Evolutionary conservation across 2,888 invertebrate species (phyloP).

Genomic region (Drosophila paranaensis): DNA sequence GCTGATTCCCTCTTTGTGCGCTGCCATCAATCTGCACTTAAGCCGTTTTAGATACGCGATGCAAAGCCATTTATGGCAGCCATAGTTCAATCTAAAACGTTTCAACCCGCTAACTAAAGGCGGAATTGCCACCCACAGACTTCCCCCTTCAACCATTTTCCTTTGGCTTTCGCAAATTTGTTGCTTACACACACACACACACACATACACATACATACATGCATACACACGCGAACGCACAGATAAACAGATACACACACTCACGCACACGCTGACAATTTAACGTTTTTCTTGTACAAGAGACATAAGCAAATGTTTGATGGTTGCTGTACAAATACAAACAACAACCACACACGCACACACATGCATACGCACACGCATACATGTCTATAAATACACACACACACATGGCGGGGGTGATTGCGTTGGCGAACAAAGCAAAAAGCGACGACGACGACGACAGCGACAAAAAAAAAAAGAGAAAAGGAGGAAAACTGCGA

Average conservation of each 20-base stretch:
- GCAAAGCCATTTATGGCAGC: constrained; percentile 72
- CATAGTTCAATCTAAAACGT: constrained; percentile 74
- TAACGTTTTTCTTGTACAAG: constrained; percentile 52
- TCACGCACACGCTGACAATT: constrained; percentile 48
- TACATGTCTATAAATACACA: constrained; percentile 14
- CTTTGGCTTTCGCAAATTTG: constrained; percentile 71
- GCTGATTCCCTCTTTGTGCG: constrained; percentile 36
- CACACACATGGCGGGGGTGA: constrained; percentile 56
- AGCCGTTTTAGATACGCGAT: constrained; percentile 71
- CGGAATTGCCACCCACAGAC: constrained; percentile 63
- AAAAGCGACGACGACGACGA: constrained; percentile 46
- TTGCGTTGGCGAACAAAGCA: constrained; percentile 73
- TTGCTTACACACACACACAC: constrained; percentile 37
- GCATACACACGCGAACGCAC: not conserved
- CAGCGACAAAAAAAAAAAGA: constrained; percentile 7
- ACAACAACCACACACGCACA: constrained; percentile 60
- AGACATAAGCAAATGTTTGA: constrained; percentile 78
- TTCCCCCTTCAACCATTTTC: constrained; percentile 68
- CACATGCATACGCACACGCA: constrained; percentile 8
- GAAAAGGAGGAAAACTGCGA: constrained; percentile 57
- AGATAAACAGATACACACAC: constrained; percentile 3
- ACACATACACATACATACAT: not conserved
- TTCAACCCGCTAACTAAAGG: constrained; percentile 70
- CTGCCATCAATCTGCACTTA: constrained; percentile 68
- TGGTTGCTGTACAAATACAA: constrained; percentile 82